Conservation (phyloP, 2,888 invertebrate genomes). For the Lasioglossum oenotherae region DNA sequence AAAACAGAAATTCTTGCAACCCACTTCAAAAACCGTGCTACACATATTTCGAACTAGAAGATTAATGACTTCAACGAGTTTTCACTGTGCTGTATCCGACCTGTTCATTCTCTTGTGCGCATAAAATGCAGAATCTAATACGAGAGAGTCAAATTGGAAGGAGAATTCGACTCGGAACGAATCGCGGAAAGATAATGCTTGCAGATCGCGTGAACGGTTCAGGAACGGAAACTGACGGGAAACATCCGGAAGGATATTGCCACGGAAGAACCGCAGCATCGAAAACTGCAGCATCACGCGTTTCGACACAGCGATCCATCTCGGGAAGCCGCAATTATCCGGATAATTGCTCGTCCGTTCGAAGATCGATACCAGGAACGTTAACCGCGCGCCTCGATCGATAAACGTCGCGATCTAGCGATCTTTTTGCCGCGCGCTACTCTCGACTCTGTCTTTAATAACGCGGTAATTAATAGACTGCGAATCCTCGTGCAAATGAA, state of each 20-base stretch:
- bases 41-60: background rate
- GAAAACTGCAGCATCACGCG: conserved; percentile 47
- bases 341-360: conserved; percentile 43
- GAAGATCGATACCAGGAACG: conserved; percentile 39
- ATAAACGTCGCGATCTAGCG: conserved; percentile 36
- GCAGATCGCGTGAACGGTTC: background rate
- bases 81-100: too few relatives aligned
- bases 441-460: conserved; percentile 1
- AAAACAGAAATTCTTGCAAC: too few relatives aligned
- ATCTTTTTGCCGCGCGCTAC: conserved; percentile 19
- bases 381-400: conserved; percentile 30
- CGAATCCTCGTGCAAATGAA: conserved; percentile 6
- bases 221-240: background rate
- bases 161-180: background rate
- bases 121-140: too few relatives aligned
- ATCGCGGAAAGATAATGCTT: background rate
- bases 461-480: background rate
- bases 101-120: too few relatives aligned
- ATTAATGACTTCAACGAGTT: background rate
- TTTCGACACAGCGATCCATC: conserved; percentile 43
- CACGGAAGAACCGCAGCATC: background rate
- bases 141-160: background rate
- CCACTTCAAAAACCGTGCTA: too few relatives aligned
- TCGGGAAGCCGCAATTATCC: conserved; percentile 36
- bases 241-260: background rate